These are phyloP conservation scores for Diloba caeruleocephala DNA, from an alignment of 2,888 invertebrate species.

Conservation along the genomic window DNA sequence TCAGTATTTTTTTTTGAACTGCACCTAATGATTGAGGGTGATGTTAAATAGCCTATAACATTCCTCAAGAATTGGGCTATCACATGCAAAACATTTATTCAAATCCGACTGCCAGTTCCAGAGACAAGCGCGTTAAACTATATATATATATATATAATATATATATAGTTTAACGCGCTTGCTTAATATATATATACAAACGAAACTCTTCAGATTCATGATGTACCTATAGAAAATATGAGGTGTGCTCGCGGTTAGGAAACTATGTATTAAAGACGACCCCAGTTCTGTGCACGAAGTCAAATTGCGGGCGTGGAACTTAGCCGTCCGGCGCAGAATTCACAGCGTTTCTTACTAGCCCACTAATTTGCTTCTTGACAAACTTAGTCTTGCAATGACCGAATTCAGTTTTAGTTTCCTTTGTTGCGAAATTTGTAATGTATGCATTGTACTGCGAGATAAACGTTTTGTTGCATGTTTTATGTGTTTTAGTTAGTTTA, in stretches of 20 bases:
- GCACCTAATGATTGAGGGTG: too few species aligned
- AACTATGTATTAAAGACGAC: conserved; percentile 13
- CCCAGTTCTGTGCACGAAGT: conserved; percentile 15
- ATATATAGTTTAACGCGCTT: too few species aligned
- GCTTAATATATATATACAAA: background rate
- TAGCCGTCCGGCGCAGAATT: conserved; percentile 43
- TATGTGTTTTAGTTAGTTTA: conserved; percentile 22
- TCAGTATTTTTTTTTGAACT: too few species aligned
- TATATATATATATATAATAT: too few species aligned
- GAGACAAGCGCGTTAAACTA: too few species aligned
- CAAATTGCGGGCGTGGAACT: conserved; percentile 29
- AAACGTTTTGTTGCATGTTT: conserved; percentile 42
- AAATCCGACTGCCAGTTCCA: too few species aligned
- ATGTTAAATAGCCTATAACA: too few species aligned
- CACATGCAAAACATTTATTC: too few species aligned
- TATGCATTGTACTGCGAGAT: conserved; percentile 44
- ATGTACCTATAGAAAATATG: too few species aligned
- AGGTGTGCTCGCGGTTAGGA: background rate
- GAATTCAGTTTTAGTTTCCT: conserved; percentile 61
- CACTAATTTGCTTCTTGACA: conserved; percentile 74
- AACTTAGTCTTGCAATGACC: conserved; percentile 69
- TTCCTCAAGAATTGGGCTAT: too few species aligned
- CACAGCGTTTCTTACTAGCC: conserved; percentile 67
- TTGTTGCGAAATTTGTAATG: conserved; percentile 58
- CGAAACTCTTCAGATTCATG: too few species aligned